A percentile compares a stretch with the other conserved stretches of the same genome.
Conservation (phyloP, 2,113 vertebrate genomes). For the Spilogale gracilis region DNA sequence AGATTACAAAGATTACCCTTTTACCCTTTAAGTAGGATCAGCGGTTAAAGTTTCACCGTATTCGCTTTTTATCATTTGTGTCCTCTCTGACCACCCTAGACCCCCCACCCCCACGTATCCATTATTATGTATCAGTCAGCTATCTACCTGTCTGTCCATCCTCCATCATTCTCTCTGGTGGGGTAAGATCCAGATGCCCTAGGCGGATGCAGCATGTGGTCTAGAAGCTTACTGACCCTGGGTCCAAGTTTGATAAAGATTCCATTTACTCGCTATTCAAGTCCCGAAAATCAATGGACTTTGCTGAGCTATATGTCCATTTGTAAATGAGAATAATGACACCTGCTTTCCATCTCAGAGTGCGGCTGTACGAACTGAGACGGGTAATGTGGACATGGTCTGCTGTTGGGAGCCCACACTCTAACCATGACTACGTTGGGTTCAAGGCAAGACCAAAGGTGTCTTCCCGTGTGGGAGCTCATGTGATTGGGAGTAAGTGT, state of each 20-base stretch:
- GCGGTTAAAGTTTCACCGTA: accelerated
- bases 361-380: not conserved
- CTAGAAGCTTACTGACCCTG: not conserved
- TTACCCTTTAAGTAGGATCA: not conserved
- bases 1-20: not conserved
- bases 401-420: not conserved
- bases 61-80: no score
- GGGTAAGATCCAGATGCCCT: not conserved
- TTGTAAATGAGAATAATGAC: not conserved
- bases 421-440: not conserved
- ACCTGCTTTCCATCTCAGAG: not conserved
- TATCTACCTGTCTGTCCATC: not conserved
- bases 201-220: no score
- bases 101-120: accelerated
- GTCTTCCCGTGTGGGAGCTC: not conserved
- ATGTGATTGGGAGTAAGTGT: not conserved
- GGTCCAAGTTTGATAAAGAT: not conserved
- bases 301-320: not conserved
- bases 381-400: accelerated
- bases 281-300: not conserved
- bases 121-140: accelerated
- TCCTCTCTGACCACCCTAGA: not conserved
- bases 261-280: not conserved
- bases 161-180: not conserved
- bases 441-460: not conserved